Base-by-base conservation (phyloP, 1,140 invertebrate species). In the Spodoptera litura region DNA sequence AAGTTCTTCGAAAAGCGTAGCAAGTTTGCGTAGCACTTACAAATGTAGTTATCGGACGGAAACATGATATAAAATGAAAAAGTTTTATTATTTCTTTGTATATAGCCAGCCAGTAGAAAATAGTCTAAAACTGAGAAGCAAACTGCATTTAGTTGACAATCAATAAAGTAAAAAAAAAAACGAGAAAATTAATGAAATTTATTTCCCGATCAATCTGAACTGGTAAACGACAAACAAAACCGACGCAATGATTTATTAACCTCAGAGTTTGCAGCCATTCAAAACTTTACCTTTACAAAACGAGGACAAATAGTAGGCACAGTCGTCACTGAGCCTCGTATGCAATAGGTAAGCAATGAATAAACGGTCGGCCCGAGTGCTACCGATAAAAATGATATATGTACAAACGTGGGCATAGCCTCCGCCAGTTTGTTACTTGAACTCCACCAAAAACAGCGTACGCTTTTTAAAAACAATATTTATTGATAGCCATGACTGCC, bases 341-440 rank as follows among this genome's bases (percentile, higher is more conserved):
- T 91, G 91, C 89, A 93, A 92, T 94, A 94, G 91, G 93, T 93
- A 90, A 90, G 88, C 91, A 92, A 93, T 94, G 92, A 94, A 94
- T 93, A 93, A 93, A 87, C 87, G 88, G 82, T 75, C 86, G 88
- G 84, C 83, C 84, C 85, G 88, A 89, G 89, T 88, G 86, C 85
- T 85, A 86, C 88, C 91, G 93, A 94, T 94, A 94, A 94, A 94
- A 94, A 93, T 94, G 92, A 94, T 94, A 93, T 93, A 94, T 92
- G 87, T 85, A 79, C 83, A 84, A 80, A 89, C 87, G 89, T 90
- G 90, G 87, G 89, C 89, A 87, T 82, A 77, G 83, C 85, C 81
- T 81, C 83, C 87, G 85, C 86, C 89, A 91, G 88, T 89, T 91
- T 93, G 89, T 82, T 87, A 86, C 87, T 85, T 86, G 82, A 88